Base-by-base conservation (phyloP, 2,797 vertebrate genomes). In the Sebastes vulpes region DNA sequence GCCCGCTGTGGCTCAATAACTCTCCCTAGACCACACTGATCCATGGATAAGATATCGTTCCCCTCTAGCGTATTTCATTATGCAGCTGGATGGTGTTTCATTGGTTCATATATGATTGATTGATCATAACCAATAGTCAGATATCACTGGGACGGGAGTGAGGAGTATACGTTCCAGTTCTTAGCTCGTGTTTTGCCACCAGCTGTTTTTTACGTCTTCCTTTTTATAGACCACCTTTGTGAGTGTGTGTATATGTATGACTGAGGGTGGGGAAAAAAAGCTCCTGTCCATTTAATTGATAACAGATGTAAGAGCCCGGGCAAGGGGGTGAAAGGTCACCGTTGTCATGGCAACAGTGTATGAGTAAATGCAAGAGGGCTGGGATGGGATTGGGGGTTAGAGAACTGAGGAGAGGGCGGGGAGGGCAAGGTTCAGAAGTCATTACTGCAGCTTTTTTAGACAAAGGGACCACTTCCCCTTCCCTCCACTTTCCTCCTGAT, bases 261-360 rank as follows among this genome's bases (percentile, higher is more conserved):
- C 48, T 57, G 65, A 85, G 72, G 61, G 68, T 66, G 85, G 72
- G 81, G 72, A 75, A 85, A 75, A 85, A 93, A 79, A 16, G 80
- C 86, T 92, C 92, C 93, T 93, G 90, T 94, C 75, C 23, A 72
- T 95, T 95, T 97, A 97, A 97, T 96, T 97, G 96, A 96, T 92
- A 96, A 96, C 97, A 97, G 97, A 97, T 97, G 97, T 96, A 95
- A 93, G 87, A 93, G 90, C 89, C 92, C 54, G 69, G 89, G 86
- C 89, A 83, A 84, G 31, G 90, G 90, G 96, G 96, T 97, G 95
- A 96, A 95, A 95, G 97, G 96, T 97, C 95, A 94, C 80, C 61
- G 94, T 96, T 92, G 94, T 91, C 95, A 95, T 89, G 79, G 95
- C 85, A 95, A 96, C 95, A 16, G 32, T 87, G 91, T 94, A 93